Percentiles rank a stretch among this genome's conserved stretches.
These are phyloP conservation scores for Microtus richardsoni DNA, from an alignment of 2,113 vertebrate genomes.

Conservation along the genomic window DNA sequence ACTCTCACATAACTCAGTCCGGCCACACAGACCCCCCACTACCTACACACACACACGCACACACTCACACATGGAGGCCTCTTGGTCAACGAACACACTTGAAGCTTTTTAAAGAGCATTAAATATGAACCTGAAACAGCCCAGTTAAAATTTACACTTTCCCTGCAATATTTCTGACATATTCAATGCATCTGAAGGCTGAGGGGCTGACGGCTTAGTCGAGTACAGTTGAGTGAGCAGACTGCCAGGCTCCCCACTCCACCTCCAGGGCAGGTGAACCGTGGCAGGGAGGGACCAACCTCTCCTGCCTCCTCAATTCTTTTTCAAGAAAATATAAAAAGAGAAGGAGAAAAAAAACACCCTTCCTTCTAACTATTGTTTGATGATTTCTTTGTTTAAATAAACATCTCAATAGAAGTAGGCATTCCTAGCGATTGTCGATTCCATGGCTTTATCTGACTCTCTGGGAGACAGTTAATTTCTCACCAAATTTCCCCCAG, in stretches of 20 bases:
- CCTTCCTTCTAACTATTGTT: slow-evolving; percentile 81
- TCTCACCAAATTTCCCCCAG: slow-evolving; percentile 73
- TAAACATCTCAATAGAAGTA: slow-evolving; percentile 72
- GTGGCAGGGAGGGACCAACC: slow-evolving; percentile 87
- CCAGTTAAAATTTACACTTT: slow-evolving; percentile 90
- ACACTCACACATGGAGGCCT: slow-evolving; percentile 68
- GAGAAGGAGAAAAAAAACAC: background rate
- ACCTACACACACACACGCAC: no score
- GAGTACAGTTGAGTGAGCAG: slow-evolving; percentile 93
- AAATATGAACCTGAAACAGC: slow-evolving; percentile 87
- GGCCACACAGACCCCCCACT: slow-evolving; percentile 17
- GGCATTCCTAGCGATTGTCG: slow-evolving; percentile 43
- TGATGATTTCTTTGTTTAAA: slow-evolving; percentile 80
- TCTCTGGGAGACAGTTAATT: slow-evolving; percentile 64
- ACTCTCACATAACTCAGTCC: slow-evolving; percentile 57
- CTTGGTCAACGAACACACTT: slow-evolving; percentile 76
- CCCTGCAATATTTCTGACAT: slow-evolving; percentile 90
- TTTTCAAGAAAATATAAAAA: slow-evolving; percentile 70
- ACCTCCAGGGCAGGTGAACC: slow-evolving; percentile 90
- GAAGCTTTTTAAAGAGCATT: slow-evolving; percentile 86
- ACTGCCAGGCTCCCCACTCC: slow-evolving; percentile 86
- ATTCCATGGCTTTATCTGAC: slow-evolving; percentile 53
- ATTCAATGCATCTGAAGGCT: slow-evolving; percentile 88
- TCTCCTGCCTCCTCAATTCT: slow-evolving; percentile 75
- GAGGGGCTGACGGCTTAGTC: slow-evolving; percentile 90